Evolutionary conservation across 2,888 invertebrate genomes (phyloP), one percentile per base, ranked within the genome.

Genomic region (Leistus spinibarbis): DNA sequence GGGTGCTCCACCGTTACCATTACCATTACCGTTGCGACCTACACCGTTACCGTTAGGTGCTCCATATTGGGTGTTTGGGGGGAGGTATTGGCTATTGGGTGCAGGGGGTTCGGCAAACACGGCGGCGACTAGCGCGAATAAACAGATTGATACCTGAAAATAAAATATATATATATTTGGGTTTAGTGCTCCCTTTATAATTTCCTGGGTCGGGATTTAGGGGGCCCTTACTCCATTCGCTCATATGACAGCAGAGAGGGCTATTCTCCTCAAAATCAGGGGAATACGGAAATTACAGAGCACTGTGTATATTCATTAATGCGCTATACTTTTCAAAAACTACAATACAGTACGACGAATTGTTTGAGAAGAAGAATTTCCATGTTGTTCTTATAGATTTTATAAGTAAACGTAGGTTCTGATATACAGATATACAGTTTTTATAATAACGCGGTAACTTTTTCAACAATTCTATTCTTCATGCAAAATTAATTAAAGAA

Each of bases 71-170:
- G 54, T 40, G 5, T 66, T 66, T 40, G 83, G 82, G 0, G 73
- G 73, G 4, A 73, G 53, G 62, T 73, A 73, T 77, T 77, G 76
- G 75, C 78, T 80, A 17, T 81, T 82, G 54, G 86, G 85, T 0
- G 84, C 83, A 3, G 69, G 75, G 0, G 75, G 75, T 27, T 75
- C 75, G 3, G 75, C 75, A 22, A 69, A 4, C 3, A 69, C 69
- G 23, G 69, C 75, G 56, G 57, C 56, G n/a, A 69, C 19, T 16
- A 53, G 22, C 10, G 62, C 22, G 5, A 65, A 56, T 24, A 75
- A 60, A 23, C 66, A 73, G 16, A 73, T 20, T 57, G 22, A 40
- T 19, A 73, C 40, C 73, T 73, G 66, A 16, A 66, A 66, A 19
- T 19, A 22, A 60, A 1, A 60, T 16, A 60, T 19, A 19, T 22